Evolutionary conservation across 2,888 invertebrate species (phyloP).

Genomic region (Amphipoea lucens): DNA sequence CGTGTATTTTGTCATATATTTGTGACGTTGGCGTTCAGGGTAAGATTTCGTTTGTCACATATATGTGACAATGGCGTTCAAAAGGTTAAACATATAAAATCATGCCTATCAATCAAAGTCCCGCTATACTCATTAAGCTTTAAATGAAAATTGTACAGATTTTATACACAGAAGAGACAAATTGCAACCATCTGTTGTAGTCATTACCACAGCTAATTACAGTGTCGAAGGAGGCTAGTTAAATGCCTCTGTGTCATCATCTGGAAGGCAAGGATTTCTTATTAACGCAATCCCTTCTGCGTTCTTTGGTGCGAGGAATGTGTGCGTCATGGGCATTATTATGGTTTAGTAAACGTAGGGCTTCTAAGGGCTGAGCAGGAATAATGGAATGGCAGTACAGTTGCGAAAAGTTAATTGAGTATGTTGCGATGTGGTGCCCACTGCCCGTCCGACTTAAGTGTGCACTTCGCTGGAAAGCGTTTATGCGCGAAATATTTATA

Average conservation of each 20-base stretch:
- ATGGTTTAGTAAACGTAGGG: slow-evolving; percentile 73
- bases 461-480: too few species aligned
- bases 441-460: too few species aligned
- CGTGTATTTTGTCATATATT: too few species aligned
- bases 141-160: slow-evolving; percentile 36
- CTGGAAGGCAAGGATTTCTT: slow-evolving; percentile 66
- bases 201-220: slow-evolving; percentile 61
- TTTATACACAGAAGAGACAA: slow-evolving; percentile 36
- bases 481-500: too few species aligned
- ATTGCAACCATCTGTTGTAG: slow-evolving; percentile 40
- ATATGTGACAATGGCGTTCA: too few species aligned
- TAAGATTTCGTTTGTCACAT: too few species aligned
- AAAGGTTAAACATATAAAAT: neutral
- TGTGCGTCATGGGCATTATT: slow-evolving; percentile 68
- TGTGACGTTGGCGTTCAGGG: too few species aligned
- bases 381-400: neutral
- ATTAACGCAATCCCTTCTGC: slow-evolving; percentile 75
- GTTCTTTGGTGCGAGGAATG: slow-evolving; percentile 76
- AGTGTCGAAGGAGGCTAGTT: slow-evolving; percentile 47
- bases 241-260: slow-evolving; percentile 55
- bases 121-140: slow-evolving; percentile 17
- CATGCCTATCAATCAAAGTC: slow-evolving; percentile 1
- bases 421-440: neutral
- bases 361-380: slow-evolving; percentile 65
- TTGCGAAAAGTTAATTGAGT: neutral